These are phyloP conservation scores for Cosmorhoe ocellata DNA, from an alignment of 2,888 invertebrate species.

Conservation along the genomic window DNA sequence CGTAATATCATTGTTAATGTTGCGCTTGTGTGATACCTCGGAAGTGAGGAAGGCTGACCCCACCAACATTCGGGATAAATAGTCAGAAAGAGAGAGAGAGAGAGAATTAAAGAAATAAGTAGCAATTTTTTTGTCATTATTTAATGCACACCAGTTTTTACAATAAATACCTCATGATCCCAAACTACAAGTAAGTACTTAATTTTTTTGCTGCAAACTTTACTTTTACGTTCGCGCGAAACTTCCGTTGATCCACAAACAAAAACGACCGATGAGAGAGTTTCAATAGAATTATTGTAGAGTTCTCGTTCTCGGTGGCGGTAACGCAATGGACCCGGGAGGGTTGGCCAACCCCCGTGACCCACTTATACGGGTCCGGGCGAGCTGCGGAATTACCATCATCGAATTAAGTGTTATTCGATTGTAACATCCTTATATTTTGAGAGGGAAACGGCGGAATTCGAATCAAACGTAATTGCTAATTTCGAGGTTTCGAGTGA, in stretches of 20 bases:
- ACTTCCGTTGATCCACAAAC: conserved; percentile 1
- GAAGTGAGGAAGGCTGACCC: no score
- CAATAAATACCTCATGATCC: no score
- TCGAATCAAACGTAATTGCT: conserved; percentile 12
- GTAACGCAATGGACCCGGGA: conserved; percentile 21
- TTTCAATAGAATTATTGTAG: conserved; percentile 50
- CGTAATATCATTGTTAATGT: no score
- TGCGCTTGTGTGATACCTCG: no score
- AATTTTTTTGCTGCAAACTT: no score
- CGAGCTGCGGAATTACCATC: conserved; percentile 48
- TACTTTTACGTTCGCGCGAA: not conserved
- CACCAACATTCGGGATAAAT: no score
- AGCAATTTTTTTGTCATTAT: no score
- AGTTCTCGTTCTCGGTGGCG: conserved; percentile 28
- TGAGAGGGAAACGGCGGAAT: conserved; percentile 8
- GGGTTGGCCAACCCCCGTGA: conserved; percentile 51
- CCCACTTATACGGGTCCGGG: conserved; percentile 57
- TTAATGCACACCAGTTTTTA: no score
- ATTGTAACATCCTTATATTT: conserved; percentile 33
- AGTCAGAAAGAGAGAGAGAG: no score
- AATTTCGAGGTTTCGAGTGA: not conserved
- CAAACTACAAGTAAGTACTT: no score
- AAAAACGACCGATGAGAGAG: conserved; percentile 31
- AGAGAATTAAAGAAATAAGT: no score
- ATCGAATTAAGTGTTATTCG: conserved; percentile 38